Evolutionary conservation across 2,113 vertebrate species (phyloP), one percentile per base, ranked within the genome.

Genomic region (Ceyx cyanopectus): DNA sequence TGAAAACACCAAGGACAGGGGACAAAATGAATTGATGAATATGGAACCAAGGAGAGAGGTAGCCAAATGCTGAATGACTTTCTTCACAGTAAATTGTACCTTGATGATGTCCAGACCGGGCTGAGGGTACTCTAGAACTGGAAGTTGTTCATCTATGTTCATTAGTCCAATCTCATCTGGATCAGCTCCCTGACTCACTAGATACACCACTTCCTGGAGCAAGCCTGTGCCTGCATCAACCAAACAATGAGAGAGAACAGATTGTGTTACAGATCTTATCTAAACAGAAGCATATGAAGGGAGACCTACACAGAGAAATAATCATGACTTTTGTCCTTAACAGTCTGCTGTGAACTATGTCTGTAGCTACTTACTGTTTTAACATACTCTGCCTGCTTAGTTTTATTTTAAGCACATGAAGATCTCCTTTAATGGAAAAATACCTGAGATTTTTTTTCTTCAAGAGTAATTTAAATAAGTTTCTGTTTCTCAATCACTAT

Each of bases 91-190:
- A 77, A 82, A 53, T 23, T n/a, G 76, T 97, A 99, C 99, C 99
- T 99, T 99, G 95, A 99, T 99, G 95, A 99, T 99, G 82, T 99
- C 99, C 93, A 99, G 98, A 17, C 99, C 99, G 0, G 99, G 99
- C 79, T 99, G 99, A 5, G 99, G 99, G 78, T 99, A 99, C 93
- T 99, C 99, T 81, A 99, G 93, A 67, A 99, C 99, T 2, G 99
- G 99, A 68, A 99, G 98, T 86, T 99, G 99, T 87, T 99, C 99
- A 57, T 99, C 99, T 37, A 99, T 99, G 97, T 99, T 99, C 99
- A 99, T 99, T 57, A 99, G 96, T 89, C 99, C 99, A 12, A 99
- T 99, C 96, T 99, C 99, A 79, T 99, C 99, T 2, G 99, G 99
- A 96, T 99, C 99, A 1, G 98, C 99, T 40, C 99, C 99, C 97